Conservation (phyloP, 2,113 vertebrate species). For the Crotophaga sulcirostris region DNA sequence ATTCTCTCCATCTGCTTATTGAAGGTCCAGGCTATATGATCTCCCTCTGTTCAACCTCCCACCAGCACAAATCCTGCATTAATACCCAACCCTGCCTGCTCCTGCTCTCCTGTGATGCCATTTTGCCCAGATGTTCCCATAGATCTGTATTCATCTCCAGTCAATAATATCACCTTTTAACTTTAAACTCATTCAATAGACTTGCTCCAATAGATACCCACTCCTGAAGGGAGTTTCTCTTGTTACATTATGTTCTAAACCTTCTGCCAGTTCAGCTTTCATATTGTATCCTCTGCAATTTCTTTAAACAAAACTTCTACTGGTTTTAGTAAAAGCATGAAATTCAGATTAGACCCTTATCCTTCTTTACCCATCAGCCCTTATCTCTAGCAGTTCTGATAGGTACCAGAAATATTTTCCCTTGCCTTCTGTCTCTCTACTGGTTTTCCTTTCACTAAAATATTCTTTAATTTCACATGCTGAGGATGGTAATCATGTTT, state of each 20-base stretch:
- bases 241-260: background rate
- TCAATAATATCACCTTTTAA: background rate
- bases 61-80: background rate
- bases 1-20: background rate
- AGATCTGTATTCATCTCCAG: background rate
- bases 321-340: background rate
- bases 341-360: background rate
- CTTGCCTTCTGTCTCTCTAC: background rate
- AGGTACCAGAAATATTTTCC: background rate
- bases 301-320: background rate
- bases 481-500: background rate
- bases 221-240: background rate
- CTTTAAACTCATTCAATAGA: background rate
- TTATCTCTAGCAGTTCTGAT: background rate
- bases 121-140: background rate
- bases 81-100: background rate
- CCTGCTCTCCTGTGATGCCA: background rate
- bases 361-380: background rate
- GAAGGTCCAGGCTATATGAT: background rate
- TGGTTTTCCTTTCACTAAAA: background rate
- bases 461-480: background rate
- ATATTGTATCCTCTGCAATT: background rate
- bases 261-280: background rate
- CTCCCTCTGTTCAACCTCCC: background rate
- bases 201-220: background rate